Base-by-base conservation (phyloP, 2,888 invertebrate species). In the Ochropleura leucogaster region DNA sequence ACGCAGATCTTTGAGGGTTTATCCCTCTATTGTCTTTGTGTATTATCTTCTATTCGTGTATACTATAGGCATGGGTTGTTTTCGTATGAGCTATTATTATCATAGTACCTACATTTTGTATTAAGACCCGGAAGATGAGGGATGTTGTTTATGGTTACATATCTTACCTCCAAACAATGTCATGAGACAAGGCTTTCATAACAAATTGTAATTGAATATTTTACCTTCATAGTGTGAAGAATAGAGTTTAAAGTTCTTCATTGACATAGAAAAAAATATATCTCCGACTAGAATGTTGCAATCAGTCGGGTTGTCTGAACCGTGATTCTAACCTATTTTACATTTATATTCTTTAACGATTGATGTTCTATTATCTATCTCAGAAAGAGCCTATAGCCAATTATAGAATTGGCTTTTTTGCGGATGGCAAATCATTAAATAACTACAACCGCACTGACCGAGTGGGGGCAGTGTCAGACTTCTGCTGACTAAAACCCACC, bases 1-100 rank as follows among this genome's bases (percentile, higher is more conserved):
- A 44, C 59, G 7, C 16, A 46, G 55, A 68, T 78, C 64, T 59
- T 9, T 40, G 49, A 42, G 20, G 73, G 42, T 47, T 60, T 64
- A 65, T 42, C 20, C 14, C 46, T 6, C 44, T 57, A 55, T 67
- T 77, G 51, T 47, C n/a, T 51, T 64, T 4, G 10, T 10, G 18
- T 55, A 47, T 49, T n/a, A 44, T 40, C 42, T 44, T n/a, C 9
- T 40, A n/a, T 10, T 46, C 30, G 8, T 18, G 42, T 47, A 55
- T 53, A 14, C 16, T 20, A 40, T 30, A 49, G 44, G 10, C 8
- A 3, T 77, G 18, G n/a, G 44, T 46, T 46, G 9, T 67, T 67
- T 66, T 74, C 4, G 6, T 16, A 18, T n/a, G 18, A 14, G 8
- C 40, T 46, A 14, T 55, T 64, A 42, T 40, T 40, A 57, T 49